phyloP scores from a whole-genome alignment of 2,888 invertebrate species.

The Xanthorhoe spadicearia region DNA sequence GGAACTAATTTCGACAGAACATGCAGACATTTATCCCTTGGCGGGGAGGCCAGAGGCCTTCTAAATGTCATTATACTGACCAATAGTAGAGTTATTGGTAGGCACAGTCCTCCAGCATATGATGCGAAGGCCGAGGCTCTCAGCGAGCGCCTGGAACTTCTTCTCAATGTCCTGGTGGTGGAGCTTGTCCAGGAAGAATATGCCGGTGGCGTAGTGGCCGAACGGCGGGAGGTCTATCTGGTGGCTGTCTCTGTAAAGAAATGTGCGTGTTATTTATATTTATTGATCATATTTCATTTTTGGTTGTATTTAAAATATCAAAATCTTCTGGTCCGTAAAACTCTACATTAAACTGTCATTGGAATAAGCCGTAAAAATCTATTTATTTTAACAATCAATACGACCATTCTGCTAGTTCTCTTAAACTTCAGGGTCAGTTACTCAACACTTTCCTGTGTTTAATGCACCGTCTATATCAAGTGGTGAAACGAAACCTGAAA shows the following conservation, averaged over 20 bases:
- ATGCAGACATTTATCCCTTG: too few relatives aligned
- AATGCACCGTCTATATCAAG: not conserved
- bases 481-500: not conserved
- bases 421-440: too few relatives aligned
- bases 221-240: conserved; percentile 93
- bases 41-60: too few relatives aligned
- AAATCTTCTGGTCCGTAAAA: too few relatives aligned
- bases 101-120: conserved; percentile 98
- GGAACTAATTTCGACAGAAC: too few relatives aligned
- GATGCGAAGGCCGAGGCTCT: conserved; percentile 91
- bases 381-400: too few relatives aligned
- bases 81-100: conserved; percentile 93
- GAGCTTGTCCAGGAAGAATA: conserved; percentile 95
- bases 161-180: conserved; percentile 92
- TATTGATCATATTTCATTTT: too few relatives aligned
- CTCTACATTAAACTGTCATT: too few relatives aligned
- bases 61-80: conserved; percentile 63
- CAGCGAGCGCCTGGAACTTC: conserved; percentile 92
- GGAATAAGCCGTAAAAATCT: too few relatives aligned
- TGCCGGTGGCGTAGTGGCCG: conserved; percentile 98
- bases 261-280: not conserved
- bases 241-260: conserved; percentile 87
- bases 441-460: too few relatives aligned
- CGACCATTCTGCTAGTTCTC: too few relatives aligned
- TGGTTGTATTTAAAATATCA: too few relatives aligned